These are phyloP conservation scores for Marronus borbonicus DNA, from an alignment of 2,888 invertebrate genomes.

Conservation along the genomic window DNA sequence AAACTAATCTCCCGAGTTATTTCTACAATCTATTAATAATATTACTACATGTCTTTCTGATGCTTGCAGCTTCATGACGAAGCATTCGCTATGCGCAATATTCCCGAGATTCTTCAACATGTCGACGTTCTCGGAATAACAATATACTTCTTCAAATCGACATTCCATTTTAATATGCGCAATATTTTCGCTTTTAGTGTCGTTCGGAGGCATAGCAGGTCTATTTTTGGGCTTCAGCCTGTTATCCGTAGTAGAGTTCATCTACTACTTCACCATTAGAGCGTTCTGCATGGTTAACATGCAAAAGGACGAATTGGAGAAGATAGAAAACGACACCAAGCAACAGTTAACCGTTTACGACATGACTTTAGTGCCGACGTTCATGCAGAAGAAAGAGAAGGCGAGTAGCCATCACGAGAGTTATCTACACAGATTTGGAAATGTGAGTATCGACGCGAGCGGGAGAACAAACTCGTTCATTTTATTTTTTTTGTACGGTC, in stretches of 20 bases:
- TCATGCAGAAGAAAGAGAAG: conserved; percentile 55
- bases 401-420: conserved; percentile 3
- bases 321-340: conserved; percentile 71
- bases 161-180: not conserved
- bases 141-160: not conserved
- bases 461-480: not conserved
- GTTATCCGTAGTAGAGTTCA: conserved; percentile 82
- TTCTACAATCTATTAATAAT: not conserved
- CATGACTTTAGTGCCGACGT: conserved; percentile 67
- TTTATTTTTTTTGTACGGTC: not conserved
- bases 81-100: not conserved
- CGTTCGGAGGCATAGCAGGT: conserved; percentile 78
- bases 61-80: not conserved
- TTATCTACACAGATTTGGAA: conserved; percentile 43
- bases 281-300: conserved; percentile 77
- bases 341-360: conserved; percentile 65
- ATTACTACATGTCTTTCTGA: not conserved
- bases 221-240: conserved; percentile 84
- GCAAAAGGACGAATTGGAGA: conserved; percentile 71
- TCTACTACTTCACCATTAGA: conserved; percentile 84
- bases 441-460: conserved; percentile 51
- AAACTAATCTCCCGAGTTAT: not conserved
- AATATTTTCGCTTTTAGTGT: conserved; percentile 70
- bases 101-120: not conserved
- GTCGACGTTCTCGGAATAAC: too few relatives aligned